A percentile compares a stretch with the other conserved stretches of the same genome.
Evolutionary conservation across 2,113 vertebrate genomes (phyloP).

Genomic region (Alexandromys fortis): DNA sequence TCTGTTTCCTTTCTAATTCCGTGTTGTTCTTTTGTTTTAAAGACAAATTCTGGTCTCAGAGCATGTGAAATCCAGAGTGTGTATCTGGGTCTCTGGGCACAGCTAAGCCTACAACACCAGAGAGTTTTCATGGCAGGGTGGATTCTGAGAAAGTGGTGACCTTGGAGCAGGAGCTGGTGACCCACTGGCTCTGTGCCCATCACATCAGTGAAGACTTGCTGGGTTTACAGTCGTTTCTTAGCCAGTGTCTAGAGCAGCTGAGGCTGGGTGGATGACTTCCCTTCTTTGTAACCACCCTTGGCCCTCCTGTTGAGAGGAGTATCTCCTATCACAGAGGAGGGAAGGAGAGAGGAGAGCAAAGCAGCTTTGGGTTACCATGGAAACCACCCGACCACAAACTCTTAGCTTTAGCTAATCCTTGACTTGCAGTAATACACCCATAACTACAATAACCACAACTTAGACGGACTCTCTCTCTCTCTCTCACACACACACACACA

Average conservation of each 20-base stretch:
- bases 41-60: slow-evolving; percentile 54
- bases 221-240: not conserved
- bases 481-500: too few species aligned
- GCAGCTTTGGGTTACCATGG: slow-evolving; percentile 64
- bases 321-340: not conserved
- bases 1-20: not conserved
- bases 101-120: slow-evolving; percentile 18
- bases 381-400: slow-evolving; percentile 73
- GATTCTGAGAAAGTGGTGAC: not conserved
- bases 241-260: not conserved
- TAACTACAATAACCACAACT: slow-evolving; percentile 31
- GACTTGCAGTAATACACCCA: slow-evolving; percentile 46
- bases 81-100: slow-evolving; percentile 57
- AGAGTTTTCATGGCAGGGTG: not conserved
- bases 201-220: accelerated
- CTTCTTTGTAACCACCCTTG: not conserved
- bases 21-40: slow-evolving; percentile 42
- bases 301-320: slow-evolving; percentile 10
- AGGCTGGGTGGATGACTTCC: not conserved
- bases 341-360: not conserved
- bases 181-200: not conserved
- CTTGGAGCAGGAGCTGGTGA: not conserved
- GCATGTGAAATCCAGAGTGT: slow-evolving; percentile 22
- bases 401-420: slow-evolving; percentile 51
- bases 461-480: not conserved